These are phyloP conservation scores for Scaptodrosophila latifasciaeformis DNA, from an alignment of 2,888 invertebrate species.

Conservation along the genomic window DNA sequence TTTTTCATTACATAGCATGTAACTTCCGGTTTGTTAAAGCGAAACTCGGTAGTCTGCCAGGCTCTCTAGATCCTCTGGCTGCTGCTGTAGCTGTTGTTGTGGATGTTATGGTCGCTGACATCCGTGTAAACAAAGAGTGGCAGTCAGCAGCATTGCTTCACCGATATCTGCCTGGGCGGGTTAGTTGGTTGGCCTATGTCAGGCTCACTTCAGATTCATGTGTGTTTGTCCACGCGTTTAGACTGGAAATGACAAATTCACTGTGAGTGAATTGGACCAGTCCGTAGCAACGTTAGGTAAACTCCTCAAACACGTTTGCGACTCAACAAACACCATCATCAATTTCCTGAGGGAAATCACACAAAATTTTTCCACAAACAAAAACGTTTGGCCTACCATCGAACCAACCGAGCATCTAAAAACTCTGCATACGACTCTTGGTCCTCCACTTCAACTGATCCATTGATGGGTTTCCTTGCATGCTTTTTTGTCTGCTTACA, in stretches of 20 bases:
- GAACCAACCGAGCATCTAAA: not conserved
- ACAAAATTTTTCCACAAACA: conserved; percentile 68
- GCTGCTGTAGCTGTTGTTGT: too few relatives aligned
- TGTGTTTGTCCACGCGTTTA: conserved; percentile 61
- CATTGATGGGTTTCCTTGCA: not conserved
- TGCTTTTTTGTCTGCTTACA: not conserved
- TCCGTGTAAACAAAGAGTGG: conserved; percentile 51
- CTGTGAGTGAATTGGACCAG: conserved; percentile 57
- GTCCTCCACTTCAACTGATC: not conserved
- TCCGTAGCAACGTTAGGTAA: conserved; percentile 37
- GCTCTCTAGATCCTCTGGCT: not conserved
- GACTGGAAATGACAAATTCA: conserved; percentile 68
- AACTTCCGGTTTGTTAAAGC: conserved; percentile 69
- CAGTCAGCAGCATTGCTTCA: conserved; percentile 13
- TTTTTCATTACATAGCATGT: conserved; percentile 68
- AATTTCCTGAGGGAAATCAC: conserved; percentile 69
- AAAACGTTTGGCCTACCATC: conserved; percentile 45
- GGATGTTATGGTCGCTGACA: conserved; percentile 60
- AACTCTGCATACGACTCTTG: not conserved
- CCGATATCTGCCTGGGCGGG: too few relatives aligned
- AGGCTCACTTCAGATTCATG: too few relatives aligned
- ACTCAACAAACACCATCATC: conserved; percentile 67
- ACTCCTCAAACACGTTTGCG: conserved; percentile 64
- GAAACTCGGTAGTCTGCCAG: conserved; percentile 50
- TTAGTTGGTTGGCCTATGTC: too few relatives aligned